phyloP scores from a whole-genome alignment of 2,888 invertebrate species.

The Phengaris alcon region DNA sequence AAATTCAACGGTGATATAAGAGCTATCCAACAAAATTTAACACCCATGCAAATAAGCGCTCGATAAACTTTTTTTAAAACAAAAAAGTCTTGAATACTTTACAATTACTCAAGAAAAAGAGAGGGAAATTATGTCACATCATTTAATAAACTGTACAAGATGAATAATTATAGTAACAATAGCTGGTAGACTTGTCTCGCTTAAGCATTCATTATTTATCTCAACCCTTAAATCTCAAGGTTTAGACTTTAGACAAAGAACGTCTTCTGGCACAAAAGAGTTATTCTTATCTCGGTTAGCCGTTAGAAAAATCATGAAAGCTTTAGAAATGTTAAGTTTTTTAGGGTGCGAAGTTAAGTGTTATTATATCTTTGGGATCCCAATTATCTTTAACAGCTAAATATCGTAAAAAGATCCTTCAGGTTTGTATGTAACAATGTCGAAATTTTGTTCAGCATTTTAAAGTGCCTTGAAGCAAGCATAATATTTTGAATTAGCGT shows the following conservation, averaged over 20 bases:
- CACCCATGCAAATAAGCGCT: no score
- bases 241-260: constrained; percentile 8
- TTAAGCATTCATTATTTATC: constrained; percentile 14
- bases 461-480: no score
- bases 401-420: no score
- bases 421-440: no score
- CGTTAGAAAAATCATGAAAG: constrained; percentile 12
- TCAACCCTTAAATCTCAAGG: constrained; percentile 17
- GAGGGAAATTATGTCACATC: neutral
- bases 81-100: neutral
- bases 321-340: neutral
- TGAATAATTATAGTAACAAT: neutral
- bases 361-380: no score
- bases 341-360: no score
- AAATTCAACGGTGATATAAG: no score
- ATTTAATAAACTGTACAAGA: neutral
- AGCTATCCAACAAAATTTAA: no score
- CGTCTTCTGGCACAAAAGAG: constrained; percentile 2
- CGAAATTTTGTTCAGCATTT: no score
- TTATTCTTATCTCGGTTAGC: constrained; percentile 12
- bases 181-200: constrained; percentile 1
- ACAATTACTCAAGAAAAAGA: neutral
- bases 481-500: no score
- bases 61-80: no score
- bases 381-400: no score